Conservation (phyloP, 2,888 invertebrate genomes). For the Oxyscelio sp. region DNA sequence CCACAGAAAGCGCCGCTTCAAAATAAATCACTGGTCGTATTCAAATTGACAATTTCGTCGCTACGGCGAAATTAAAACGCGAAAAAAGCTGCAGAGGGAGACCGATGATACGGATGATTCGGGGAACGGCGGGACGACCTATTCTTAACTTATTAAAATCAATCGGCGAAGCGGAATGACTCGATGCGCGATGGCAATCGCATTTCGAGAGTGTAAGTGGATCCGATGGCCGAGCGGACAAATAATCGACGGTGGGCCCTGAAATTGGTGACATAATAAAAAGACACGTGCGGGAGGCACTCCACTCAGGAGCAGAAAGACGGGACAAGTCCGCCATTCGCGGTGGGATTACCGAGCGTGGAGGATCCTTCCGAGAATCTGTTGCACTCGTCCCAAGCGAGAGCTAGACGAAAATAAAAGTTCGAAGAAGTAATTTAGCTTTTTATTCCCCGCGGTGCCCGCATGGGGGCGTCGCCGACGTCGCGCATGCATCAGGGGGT, state of each 20-base stretch:
- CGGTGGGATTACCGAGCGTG: conserved; percentile 71
- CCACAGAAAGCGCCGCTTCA: background rate
- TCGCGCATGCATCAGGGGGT: conserved; percentile 41
- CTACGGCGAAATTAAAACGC: conserved; percentile 25
- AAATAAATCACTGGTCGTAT: conserved; percentile 26
- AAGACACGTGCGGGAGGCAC: conserved; percentile 67
- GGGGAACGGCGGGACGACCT: conserved; percentile 31
- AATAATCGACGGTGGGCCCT: conserved; percentile 63
- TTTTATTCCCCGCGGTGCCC: conserved; percentile 71
- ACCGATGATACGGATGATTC: conserved; percentile 21
- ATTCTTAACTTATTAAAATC: conserved; percentile 69
- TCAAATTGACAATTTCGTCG: conserved; percentile 37
- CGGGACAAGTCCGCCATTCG: conserved; percentile 47
- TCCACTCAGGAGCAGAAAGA: conserved; percentile 42
- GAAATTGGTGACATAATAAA: conserved; percentile 74
- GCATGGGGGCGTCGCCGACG: conserved; percentile 66
- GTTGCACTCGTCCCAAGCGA: conserved; percentile 67
- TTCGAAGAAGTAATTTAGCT: conserved; percentile 75
- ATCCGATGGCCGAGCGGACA: conserved; percentile 59
- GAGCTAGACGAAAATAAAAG: conserved; percentile 76
- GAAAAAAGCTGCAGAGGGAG: background rate
- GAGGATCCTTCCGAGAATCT: conserved; percentile 76
- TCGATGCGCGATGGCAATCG: conserved; percentile 72
- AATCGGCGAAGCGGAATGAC: conserved; percentile 72
- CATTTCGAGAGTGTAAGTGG: conserved; percentile 66